phyloP scores from a whole-genome alignment of 2,113 vertebrate species.

The Malurus elegans region DNA sequence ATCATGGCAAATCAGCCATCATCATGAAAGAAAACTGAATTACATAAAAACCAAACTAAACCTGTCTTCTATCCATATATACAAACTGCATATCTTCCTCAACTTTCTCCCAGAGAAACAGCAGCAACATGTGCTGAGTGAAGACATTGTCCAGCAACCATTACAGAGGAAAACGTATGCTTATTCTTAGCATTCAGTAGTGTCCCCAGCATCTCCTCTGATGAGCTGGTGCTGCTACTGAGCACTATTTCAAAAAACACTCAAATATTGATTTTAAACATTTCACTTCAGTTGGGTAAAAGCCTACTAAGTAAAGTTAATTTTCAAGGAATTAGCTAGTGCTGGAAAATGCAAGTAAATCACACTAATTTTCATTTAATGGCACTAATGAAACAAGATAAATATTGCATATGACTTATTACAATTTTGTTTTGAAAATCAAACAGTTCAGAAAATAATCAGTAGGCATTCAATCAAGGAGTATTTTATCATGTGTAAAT shows the following conservation, averaged over 20 bases:
- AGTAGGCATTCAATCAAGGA: conserved; percentile 24
- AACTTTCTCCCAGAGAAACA: neutral
- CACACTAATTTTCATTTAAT: conserved; percentile 57
- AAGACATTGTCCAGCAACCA: neutral
- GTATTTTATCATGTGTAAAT: conserved; percentile 12
- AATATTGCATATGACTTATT: conserved; percentile 58
- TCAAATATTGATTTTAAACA: conserved; percentile 71
- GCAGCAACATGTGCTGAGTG: neutral
- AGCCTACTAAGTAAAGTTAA: conserved; percentile 59
- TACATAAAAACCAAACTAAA: neutral
- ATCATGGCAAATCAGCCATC: neutral
- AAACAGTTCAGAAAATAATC: conserved; percentile 64
- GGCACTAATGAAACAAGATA: conserved; percentile 60
- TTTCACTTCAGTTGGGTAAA: conserved; percentile 61
- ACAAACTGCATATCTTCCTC: neutral
- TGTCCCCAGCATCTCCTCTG: neutral
- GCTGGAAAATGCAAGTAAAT: conserved; percentile 31
- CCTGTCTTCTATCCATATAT: neutral
- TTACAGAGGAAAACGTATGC: neutral
- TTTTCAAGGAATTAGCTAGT: conserved; percentile 63
- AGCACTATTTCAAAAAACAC: conserved; percentile 47
- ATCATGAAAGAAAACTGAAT: neutral
- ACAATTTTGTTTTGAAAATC: conserved; percentile 64
- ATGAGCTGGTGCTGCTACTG: conserved; percentile 22
- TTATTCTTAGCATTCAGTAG: neutral